Evolutionary conservation across 2,797 vertebrate genomes (phyloP), one percentile per base, ranked within the genome.

Genomic region (Staurois parvus): DNA sequence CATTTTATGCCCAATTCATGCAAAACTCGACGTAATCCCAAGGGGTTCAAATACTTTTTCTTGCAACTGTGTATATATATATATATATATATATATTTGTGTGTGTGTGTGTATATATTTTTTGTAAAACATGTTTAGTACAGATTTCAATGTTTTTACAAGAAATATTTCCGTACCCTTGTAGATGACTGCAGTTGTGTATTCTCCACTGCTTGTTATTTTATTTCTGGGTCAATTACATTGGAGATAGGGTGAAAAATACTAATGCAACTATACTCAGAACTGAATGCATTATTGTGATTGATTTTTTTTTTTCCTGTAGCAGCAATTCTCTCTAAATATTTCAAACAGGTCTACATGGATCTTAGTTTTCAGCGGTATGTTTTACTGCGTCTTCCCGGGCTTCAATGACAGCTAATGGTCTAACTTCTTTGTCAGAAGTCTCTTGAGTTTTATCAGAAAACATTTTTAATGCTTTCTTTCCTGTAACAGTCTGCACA

Each of bases 401-500:
- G 64, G 19, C 75, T 68, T 34, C 68, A 42, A 12, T 64, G 67
- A 42, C 0, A 79, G 42, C 56, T 66, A 72, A 79, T 72, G 2
- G 15, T 21, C 7, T 70, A 72, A 64, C 26, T 42, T 72, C 68
- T 72, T 68, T 69, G 21, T 73, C 52, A 45, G 28, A 72, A 73
- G 42, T 77, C 84, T 74, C 40, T 17, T 15, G 76, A 74, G 56
- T 75, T 74, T 30, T 45, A 73, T 73, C 17, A 73, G 28, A 62
- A 64, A 48, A 45, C 17, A 29, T 66, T 72, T 37, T 84, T 19
- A 59, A 26, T 42, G 78, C 24, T 24, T 62, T 32, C 45, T 34
- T 67, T 76, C 72, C 72, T 42, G 62, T 80, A 81, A 85, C 42
- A 59, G 75, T 85, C 78, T 85, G 17, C 28, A 48, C 73, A 85